Conservation (phyloP, 2,113 vertebrate genomes). For the Tauraco erythrolophus region DNA sequence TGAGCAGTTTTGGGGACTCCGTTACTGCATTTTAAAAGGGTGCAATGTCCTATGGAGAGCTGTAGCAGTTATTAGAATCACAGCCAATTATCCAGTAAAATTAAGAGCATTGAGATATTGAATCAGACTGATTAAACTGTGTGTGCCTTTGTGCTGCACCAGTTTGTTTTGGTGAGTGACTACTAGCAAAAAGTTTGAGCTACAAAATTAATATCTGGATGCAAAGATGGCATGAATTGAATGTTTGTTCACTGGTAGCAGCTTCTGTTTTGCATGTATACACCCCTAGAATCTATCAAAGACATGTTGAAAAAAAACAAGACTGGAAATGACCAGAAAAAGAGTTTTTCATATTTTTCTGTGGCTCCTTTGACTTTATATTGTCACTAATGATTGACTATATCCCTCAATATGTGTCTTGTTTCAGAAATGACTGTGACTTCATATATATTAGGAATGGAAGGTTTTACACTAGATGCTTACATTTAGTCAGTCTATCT, state of each 20-base stretch:
- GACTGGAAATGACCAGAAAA: not conserved
- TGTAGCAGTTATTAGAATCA: not conserved
- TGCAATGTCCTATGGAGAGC: not conserved
- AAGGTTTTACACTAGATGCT: not conserved
- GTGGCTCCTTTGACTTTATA: not conserved
- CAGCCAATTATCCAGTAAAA: not conserved
- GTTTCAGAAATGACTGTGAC: not conserved
- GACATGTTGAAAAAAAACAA: not conserved
- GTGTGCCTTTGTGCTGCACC: not conserved
- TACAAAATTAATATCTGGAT: not conserved
- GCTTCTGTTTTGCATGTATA: not conserved
- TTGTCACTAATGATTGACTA: not conserved
- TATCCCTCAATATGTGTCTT: not conserved
- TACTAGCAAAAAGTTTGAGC: not conserved
- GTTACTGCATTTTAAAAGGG: not conserved
- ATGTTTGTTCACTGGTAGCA: not conserved
- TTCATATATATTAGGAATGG: not conserved
- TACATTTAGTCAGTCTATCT: not conserved
- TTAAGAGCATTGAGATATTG: not conserved
- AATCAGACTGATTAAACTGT: not conserved
- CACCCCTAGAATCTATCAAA: not conserved
- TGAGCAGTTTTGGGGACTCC: not conserved
- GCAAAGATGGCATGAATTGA: not conserved
- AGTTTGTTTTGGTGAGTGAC: not conserved
- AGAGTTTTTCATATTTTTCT: not conserved